Conservation (phyloP, 1,140 invertebrate species). For the Anastatus disparis region DNA sequence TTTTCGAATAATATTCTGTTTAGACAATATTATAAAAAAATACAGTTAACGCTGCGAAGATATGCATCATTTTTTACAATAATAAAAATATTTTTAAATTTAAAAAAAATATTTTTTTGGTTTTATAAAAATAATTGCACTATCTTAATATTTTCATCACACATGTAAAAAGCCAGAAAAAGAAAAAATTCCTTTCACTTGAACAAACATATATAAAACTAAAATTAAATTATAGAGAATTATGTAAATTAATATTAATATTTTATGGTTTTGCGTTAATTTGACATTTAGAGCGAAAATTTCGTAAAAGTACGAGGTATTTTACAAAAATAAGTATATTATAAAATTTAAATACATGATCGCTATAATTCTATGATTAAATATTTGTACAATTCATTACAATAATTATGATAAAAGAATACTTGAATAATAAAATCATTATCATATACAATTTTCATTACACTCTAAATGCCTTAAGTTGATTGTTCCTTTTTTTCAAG, state of each 20-base stretch:
- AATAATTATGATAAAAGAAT: conserved; percentile 43
- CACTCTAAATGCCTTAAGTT: conserved; percentile 7
- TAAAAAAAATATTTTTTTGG: background rate
- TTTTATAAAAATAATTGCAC: conserved; percentile 26
- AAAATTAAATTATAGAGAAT: conserved; percentile 28
- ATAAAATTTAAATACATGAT: conserved; percentile 31
- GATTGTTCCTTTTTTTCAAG: conserved; percentile 37
- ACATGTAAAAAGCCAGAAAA: conserved; percentile 80
- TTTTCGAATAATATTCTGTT: too few relatives aligned
- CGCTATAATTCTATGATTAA: conserved; percentile 42
- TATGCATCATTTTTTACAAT: too few relatives aligned
- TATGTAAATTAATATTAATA: too few relatives aligned
- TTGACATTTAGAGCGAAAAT: conserved; percentile 10
- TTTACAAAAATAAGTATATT: conserved; percentile 13
- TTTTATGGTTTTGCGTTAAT: conserved; percentile 5
- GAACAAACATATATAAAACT: background rate
- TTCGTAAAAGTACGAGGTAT: conserved; percentile 21
- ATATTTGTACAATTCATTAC: conserved; percentile 47
- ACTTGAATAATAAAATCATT: conserved; percentile 36
- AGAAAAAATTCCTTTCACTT: conserved; percentile 68
- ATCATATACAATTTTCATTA: conserved; percentile 13
- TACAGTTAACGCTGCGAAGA: conserved; percentile 1
- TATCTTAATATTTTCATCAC: conserved; percentile 90
- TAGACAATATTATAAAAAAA: conserved; percentile 17
- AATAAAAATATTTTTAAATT: background rate